Percentiles rank a stretch among this genome's conserved stretches.
phyloP scores from a whole-genome alignment of 2,797 vertebrate species.

The Sebastes oblongus region DNA sequence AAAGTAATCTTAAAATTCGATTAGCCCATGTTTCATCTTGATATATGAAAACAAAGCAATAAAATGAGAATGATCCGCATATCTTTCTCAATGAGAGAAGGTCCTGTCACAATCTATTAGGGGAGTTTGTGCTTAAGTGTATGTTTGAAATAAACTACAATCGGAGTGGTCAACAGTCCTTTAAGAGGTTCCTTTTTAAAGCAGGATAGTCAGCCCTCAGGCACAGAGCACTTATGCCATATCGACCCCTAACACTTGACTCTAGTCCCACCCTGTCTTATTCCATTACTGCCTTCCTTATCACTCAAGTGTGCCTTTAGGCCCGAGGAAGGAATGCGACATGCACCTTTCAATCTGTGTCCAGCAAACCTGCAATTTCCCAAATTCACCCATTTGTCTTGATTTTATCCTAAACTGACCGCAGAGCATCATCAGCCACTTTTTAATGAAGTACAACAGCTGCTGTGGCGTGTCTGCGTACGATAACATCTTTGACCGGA shows the following conservation, averaged over 20 bases:
- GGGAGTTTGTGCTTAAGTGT: not conserved
- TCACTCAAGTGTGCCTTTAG: constrained; percentile 65
- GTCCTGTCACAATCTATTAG: not conserved
- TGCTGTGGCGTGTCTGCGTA: constrained; percentile 30
- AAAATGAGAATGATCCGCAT: not conserved
- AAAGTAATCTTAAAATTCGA: constrained; percentile 24
- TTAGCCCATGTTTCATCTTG: not conserved
- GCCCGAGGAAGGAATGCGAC: constrained; percentile 49
- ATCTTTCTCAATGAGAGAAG: not conserved
- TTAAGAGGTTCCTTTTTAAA: constrained; percentile 58
- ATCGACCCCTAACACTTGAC: constrained; percentile 61
- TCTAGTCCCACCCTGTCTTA: constrained; percentile 64
- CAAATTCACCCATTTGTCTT: constrained; percentile 36
- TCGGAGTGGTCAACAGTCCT: constrained; percentile 19
- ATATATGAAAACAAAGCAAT: not conserved
- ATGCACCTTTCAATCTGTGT: constrained; percentile 51
- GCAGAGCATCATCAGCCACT: constrained; percentile 23
- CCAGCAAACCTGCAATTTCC: constrained; percentile 34
- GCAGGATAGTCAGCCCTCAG: constrained; percentile 41
- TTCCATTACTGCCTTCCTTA: constrained; percentile 70
- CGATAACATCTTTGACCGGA: constrained; percentile 43
- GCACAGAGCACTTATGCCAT: constrained; percentile 57
- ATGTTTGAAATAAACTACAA: constrained; percentile 26
- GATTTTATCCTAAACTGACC: constrained; percentile 28
- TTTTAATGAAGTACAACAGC: constrained; percentile 63